Evolutionary conservation across 2,888 invertebrate genomes (phyloP).

Genomic region (Catocala fraxini): DNA sequence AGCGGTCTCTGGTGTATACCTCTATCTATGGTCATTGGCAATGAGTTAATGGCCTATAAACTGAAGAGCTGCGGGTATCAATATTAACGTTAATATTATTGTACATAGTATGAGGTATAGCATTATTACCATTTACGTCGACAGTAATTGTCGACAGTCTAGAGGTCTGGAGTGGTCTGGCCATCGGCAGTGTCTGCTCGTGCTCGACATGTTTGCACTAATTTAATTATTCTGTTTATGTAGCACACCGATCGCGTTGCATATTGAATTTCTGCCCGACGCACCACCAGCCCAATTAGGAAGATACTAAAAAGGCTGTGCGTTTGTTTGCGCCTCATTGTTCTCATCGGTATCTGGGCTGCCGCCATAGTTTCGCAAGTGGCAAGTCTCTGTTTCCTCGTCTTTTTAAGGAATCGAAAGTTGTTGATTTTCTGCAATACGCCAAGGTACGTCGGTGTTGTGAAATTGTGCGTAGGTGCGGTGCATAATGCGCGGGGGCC

Average conservation of each 20-base stretch:
- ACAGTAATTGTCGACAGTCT: conserved; percentile 13
- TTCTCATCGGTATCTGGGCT: conserved; percentile 80
- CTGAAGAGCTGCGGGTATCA: conserved; percentile 14
- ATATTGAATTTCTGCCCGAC: conserved; percentile 80
- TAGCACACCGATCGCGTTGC: conserved; percentile 79
- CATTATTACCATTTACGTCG: not conserved
- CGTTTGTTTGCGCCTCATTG: conserved; percentile 80
- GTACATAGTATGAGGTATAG: not conserved
- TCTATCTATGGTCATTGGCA: conserved; percentile 12
- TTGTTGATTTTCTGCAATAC: conserved; percentile 76
- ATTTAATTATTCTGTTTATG: conserved; percentile 85
- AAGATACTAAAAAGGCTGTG: conserved; percentile 81
- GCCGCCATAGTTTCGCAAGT: conserved; percentile 75
- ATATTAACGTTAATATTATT: not conserved
- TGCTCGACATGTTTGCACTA: conserved; percentile 75
- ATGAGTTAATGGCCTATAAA: conserved; percentile 33
- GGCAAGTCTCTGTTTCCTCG: conserved; percentile 71
- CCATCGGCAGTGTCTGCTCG: conserved; percentile 56
- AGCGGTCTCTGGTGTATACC: conserved; percentile 21
- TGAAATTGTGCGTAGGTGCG: conserved; percentile 82
- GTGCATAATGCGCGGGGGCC: conserved; percentile 79
- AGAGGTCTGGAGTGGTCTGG: conserved; percentile 19
- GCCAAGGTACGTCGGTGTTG: conserved; percentile 69
- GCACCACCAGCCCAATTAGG: conserved; percentile 82
- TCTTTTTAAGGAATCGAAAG: conserved; percentile 86